Conservation (phyloP, 2,797 vertebrate species). For the Karalla daura region DNA sequence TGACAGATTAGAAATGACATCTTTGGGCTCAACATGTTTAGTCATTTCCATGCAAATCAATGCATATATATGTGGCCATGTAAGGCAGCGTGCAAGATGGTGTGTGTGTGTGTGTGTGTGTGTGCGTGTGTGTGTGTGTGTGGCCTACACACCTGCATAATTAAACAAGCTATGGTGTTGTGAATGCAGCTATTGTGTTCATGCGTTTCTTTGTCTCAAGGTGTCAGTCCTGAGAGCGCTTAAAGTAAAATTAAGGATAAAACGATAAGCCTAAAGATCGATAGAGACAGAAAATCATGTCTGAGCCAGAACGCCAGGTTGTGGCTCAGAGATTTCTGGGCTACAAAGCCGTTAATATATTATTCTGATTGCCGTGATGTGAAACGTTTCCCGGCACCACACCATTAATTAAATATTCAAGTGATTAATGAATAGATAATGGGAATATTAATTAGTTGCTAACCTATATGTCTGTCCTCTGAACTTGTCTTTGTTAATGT, state of each 20-base stretch:
- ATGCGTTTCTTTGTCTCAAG: not conserved
- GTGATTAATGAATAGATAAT: slow-evolving; percentile 15
- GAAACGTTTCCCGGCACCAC: not conserved
- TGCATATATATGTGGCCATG: slow-evolving; percentile 69
- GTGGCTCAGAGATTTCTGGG: no score
- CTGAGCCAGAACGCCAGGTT: not conserved
- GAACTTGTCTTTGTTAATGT: not conserved
- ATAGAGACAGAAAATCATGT: slow-evolving; percentile 11
- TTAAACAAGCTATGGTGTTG: slow-evolving; percentile 59
- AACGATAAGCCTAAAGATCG: slow-evolving; percentile 29
- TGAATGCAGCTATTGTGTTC: slow-evolving; percentile 34
- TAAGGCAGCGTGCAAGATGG: slow-evolving; percentile 13
- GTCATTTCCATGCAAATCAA: slow-evolving; percentile 83
- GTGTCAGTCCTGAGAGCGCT: not conserved
- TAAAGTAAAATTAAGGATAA: not conserved
- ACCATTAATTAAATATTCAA: slow-evolving; percentile 7
- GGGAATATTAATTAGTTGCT: slow-evolving; percentile 10
- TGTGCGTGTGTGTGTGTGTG: slow-evolving; percentile 22
- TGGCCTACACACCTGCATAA: slow-evolving; percentile 58
- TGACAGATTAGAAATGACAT: slow-evolving; percentile 87
- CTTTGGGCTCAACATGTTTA: slow-evolving; percentile 77
- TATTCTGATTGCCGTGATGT: not conserved
- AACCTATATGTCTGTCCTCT: not conserved
- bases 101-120: slow-evolving; percentile 9
- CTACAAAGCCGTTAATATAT: not conserved